Conservation (phyloP, 2,888 invertebrate genomes). For the Abrostola tripartita region DNA sequence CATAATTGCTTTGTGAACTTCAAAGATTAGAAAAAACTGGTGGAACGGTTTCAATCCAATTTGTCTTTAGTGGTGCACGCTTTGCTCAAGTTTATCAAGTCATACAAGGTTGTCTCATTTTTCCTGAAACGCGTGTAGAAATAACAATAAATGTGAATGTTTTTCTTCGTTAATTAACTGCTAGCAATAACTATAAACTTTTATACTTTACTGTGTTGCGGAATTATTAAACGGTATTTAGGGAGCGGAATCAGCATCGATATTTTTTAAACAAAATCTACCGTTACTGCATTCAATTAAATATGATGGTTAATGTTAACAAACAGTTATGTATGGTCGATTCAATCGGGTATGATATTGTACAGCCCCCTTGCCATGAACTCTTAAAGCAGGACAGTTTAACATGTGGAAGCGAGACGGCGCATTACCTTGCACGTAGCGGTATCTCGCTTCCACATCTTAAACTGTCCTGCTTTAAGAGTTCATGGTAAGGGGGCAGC, state of each 20-base stretch:
- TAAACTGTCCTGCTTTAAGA: no score
- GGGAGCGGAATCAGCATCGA: constrained; percentile 6
- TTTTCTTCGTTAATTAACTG: constrained; percentile 33
- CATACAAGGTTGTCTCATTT: constrained; percentile 47
- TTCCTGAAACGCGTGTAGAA: constrained; percentile 11
- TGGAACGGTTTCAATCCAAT: constrained; percentile 53
- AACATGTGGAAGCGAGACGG: no score
- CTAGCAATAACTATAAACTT: constrained; percentile 39
- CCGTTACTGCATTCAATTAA: neutral
- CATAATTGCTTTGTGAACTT: constrained; percentile 46
- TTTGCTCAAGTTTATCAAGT: constrained; percentile 61
- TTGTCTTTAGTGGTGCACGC: constrained; percentile 53
- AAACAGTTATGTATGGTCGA: no score
- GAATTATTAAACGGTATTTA: constrained; percentile 38
- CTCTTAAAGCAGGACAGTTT: no score
- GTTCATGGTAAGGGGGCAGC: no score
- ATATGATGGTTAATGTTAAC: no score
- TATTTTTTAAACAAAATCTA: constrained; percentile 6
- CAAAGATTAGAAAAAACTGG: constrained; percentile 41
- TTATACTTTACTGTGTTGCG: constrained; percentile 24
- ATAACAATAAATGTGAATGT: constrained; percentile 40
- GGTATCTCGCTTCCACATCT: no score
- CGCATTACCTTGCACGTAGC: no score
- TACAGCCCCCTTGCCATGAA: no score
- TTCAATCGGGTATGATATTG: no score